These are phyloP conservation scores for Buceros bicornis DNA, from an alignment of 2,797 vertebrate species.

Conservation along the genomic window DNA sequence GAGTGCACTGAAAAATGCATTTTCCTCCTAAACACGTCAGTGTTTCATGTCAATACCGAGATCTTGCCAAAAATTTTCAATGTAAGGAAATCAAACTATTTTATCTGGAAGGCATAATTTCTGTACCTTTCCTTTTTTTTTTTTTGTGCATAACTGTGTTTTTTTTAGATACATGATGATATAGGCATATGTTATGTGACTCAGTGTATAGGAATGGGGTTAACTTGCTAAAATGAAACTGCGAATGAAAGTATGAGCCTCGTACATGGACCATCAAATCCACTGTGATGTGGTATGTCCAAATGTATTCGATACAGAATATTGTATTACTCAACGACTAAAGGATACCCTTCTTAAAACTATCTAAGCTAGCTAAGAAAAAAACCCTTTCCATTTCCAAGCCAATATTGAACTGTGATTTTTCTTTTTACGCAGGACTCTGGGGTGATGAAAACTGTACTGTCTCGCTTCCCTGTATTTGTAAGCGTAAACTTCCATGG, in stretches of 20 bases:
- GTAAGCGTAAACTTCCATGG: constrained; percentile 86
- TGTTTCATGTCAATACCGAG: background rate
- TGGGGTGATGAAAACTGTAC: constrained; percentile 87
- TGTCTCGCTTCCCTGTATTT: constrained; percentile 85
- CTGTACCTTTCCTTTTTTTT: background rate
- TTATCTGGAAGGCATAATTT: background rate
- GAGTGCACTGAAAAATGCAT: background rate
- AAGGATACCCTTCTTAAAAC: background rate
- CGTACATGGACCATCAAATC: background rate
- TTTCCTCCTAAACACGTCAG: background rate
- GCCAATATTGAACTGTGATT: background rate
- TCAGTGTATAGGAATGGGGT: background rate
- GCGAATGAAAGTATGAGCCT: background rate
- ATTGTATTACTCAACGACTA: background rate
- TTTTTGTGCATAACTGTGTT: background rate
- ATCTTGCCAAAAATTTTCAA: constrained; percentile 15
- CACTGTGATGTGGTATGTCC: background rate
- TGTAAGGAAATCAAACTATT: constrained; percentile 14
- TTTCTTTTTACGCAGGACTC: constrained; percentile 81
- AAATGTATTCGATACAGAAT: background rate
- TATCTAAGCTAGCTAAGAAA: background rate
- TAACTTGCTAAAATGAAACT: background rate
- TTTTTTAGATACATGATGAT: background rate
- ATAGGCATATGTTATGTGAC: background rate
- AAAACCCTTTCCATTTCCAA: background rate